phyloP scores from a whole-genome alignment of 2,797 vertebrate species.

The Anguilla obscura region DNA sequence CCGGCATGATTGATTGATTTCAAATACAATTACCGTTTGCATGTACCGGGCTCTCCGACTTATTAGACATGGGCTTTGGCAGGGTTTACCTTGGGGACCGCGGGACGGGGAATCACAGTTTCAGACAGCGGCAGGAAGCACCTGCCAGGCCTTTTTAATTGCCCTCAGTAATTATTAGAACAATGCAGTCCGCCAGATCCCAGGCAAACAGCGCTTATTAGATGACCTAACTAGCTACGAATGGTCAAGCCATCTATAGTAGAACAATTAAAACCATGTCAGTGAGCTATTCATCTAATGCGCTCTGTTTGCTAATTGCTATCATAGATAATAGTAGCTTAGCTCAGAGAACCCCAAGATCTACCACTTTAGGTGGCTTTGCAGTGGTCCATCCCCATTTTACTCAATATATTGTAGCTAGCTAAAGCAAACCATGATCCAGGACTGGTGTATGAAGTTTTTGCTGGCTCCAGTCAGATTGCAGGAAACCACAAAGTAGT shows the following conservation, averaged over 20 bases:
- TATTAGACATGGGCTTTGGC: slow-evolving; percentile 62
- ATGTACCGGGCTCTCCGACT: slow-evolving; percentile 47
- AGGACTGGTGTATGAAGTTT: too few species aligned
- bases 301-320: not conserved
- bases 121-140: not conserved
- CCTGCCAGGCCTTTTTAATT: slow-evolving; percentile 54
- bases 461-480: too few species aligned
- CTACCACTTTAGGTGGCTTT: not conserved
- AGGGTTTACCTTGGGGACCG: slow-evolving; percentile 45
- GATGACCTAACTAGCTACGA: not conserved
- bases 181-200: slow-evolving; percentile 30
- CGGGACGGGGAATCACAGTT: slow-evolving; percentile 20
- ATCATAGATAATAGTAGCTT: not conserved
- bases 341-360: not conserved
- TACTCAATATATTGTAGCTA: not conserved
- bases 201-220: slow-evolving; percentile 37
- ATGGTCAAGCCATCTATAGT: not conserved
- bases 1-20: slow-evolving; percentile 63
- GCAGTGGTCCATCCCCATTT: not conserved
- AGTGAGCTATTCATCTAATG: not conserved
- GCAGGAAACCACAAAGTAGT: too few species aligned
- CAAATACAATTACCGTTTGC: slow-evolving; percentile 59
- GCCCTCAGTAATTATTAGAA: slow-evolving; percentile 44
- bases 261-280: not conserved
- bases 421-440: too few species aligned